A percentile compares a stretch with the other conserved stretches of the same genome.
Evolutionary conservation across 2,888 invertebrate species (phyloP).

Genomic region (Apotomis turbidana): DNA sequence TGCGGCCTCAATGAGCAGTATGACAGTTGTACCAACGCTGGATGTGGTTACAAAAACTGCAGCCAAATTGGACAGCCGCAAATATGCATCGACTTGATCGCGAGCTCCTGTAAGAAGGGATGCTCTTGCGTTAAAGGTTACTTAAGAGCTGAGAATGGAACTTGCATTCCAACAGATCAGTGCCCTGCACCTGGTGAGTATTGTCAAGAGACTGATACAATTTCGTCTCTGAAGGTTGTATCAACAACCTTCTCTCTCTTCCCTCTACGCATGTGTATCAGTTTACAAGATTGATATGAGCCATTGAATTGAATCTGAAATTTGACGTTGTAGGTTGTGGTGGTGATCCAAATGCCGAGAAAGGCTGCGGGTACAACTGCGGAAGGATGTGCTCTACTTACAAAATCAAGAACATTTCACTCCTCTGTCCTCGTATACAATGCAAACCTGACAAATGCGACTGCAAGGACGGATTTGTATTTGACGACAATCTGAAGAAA

Average conservation of each 20-base stretch:
- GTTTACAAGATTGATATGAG: too few species aligned
- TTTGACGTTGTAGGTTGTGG: too few species aligned
- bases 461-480: conserved; percentile 20
- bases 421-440: not conserved
- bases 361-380: conserved; percentile 7
- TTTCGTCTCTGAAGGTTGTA: too few species aligned
- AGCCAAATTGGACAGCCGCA: not conserved
- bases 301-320: too few species aligned
- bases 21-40: not conserved
- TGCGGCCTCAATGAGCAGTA: not conserved
- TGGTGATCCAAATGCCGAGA: too few species aligned
- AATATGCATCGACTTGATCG: not conserved
- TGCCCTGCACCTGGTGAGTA: not conserved
- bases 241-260: too few species aligned
- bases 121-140: not conserved
- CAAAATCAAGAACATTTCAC: not conserved
- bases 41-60: not conserved
- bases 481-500: conserved; percentile 7
- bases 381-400: conserved; percentile 13
- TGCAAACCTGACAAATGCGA: conserved; percentile 18
- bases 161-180: not conserved
- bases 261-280: too few species aligned
- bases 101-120: not conserved
- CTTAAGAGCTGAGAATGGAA: not conserved
- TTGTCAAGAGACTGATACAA: not conserved